Evolutionary conservation across 2,113 vertebrate genomes (phyloP).

Genomic region (Triplophysa dalaica): DNA sequence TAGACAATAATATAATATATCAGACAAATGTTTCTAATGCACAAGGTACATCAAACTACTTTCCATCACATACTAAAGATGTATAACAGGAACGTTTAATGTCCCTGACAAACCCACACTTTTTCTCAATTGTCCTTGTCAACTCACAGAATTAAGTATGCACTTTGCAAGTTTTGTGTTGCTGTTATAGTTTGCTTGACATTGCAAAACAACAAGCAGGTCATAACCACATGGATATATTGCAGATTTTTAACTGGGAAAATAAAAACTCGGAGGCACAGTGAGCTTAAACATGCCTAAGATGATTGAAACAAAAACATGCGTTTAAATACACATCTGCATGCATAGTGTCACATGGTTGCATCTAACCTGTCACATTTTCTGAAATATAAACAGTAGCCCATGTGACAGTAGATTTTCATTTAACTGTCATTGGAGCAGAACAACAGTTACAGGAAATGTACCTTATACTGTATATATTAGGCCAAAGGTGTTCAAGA

Average conservation of each 20-base stretch:
- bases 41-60: background rate
- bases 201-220: background rate
- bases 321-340: too few species aligned
- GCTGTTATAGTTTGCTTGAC: background rate
- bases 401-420: too few species aligned
- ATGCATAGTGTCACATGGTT: too few species aligned
- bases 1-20: background rate
- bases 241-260: background rate
- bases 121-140: background rate
- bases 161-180: background rate
- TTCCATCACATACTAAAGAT: background rate
- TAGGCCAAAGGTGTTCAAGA: too few species aligned
- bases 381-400: too few species aligned
- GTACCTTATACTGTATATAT: too few species aligned
- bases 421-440: too few species aligned
- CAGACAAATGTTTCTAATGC: constrained; percentile 9
- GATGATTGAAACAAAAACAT: too few species aligned
- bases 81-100: background rate
- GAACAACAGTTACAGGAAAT: too few species aligned
- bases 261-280: background rate
- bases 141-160: background rate
- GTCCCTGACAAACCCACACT: constrained; percentile 1
- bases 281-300: too few species aligned
- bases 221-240: background rate
- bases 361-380: too few species aligned